A percentile compares a stretch with the other conserved stretches of the same genome.
Evolutionary conservation across 2,797 vertebrate species (phyloP).

Genomic region (Sebastes elongatus): DNA sequence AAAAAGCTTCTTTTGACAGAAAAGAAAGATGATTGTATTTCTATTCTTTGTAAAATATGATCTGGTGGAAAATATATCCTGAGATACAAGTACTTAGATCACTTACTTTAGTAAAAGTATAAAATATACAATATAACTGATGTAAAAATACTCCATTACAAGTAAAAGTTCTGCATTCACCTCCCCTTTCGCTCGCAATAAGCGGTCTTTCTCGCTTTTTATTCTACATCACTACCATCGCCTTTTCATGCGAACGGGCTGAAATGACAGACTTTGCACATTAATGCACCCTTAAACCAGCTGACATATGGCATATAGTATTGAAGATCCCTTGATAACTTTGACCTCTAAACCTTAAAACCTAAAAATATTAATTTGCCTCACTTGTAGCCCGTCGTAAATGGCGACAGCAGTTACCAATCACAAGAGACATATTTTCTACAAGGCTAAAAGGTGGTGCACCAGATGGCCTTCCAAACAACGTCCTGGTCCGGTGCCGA

Average conservation of each 20-base stretch:
- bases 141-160: neutral
- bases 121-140: neutral
- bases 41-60: neutral
- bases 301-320: neutral
- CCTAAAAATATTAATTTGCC: neutral
- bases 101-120: neutral
- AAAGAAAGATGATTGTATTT: neutral
- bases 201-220: too few species aligned
- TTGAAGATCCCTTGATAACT: neutral
- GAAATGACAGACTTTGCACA: neutral
- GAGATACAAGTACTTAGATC: neutral
- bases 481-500: neutral
- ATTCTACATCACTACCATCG: too few species aligned
- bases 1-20: neutral
- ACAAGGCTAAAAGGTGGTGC: neutral
- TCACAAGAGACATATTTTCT: neutral
- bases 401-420: neutral
- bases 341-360: neutral
- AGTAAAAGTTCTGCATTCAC: neutral
- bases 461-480: slow-evolving; percentile 24
- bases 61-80: neutral
- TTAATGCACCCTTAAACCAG: neutral
- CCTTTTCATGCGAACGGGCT: too few species aligned
- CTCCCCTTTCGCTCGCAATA: too few species aligned
- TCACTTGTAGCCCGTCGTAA: neutral